Evolutionary conservation across 2,888 invertebrate genomes (phyloP).

Genomic region (Xestia sexstrigata): DNA sequence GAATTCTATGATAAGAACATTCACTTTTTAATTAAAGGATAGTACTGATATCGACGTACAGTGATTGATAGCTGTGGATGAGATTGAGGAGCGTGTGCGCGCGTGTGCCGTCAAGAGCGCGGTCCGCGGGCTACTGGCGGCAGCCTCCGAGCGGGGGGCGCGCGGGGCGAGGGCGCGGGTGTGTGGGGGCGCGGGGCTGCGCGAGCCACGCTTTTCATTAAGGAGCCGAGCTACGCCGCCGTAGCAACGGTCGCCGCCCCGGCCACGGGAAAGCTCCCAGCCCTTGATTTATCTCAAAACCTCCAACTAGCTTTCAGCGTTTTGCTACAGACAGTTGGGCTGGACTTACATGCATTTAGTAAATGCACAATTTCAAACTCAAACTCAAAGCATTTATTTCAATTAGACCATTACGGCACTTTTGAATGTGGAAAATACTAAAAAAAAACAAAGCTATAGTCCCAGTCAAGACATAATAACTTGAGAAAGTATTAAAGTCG

Average conservation of each 20-base stretch:
- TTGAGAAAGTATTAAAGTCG: too few species aligned
- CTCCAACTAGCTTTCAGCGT: constrained; percentile 48
- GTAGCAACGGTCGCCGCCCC: constrained; percentile 84
- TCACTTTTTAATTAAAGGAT: constrained; percentile 72
- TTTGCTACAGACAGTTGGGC: constrained; percentile 61
- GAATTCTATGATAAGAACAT: constrained; percentile 65
- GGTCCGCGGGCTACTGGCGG: constrained; percentile 88
- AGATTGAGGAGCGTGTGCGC: constrained; percentile 70
- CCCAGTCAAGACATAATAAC: too few species aligned
- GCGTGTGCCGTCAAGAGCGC: constrained; percentile 83
- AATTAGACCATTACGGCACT: too few species aligned
- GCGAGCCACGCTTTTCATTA: constrained; percentile 85
- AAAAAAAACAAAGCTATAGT: too few species aligned
- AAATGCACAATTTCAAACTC: too few species aligned
- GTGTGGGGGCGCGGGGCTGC: constrained; percentile 84
- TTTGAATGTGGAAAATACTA: too few species aligned
- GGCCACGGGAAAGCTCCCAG: constrained; percentile 75
- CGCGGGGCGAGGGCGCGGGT: constrained; percentile 80
- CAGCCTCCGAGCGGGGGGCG: constrained; percentile 79
- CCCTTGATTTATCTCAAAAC: constrained; percentile 78
- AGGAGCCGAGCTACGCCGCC: constrained; percentile 79
- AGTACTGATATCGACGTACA: constrained; percentile 75
- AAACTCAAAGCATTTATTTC: too few species aligned
- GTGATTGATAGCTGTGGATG: constrained; percentile 67
- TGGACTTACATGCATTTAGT: constrained; percentile 15